Evolutionary conservation across 2,888 invertebrate species (phyloP).

Genomic region (Chromoteleia sp.): DNA sequence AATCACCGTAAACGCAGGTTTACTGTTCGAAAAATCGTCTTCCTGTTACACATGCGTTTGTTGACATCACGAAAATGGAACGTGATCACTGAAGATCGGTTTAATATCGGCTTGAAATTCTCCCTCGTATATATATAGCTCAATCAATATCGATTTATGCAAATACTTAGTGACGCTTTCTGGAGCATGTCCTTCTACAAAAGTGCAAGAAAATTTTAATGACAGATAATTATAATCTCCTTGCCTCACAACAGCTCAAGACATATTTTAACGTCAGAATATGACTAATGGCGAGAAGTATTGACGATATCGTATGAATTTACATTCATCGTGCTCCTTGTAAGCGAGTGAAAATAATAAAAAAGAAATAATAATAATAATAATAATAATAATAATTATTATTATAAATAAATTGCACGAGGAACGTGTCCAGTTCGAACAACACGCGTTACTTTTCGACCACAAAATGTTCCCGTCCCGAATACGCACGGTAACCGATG

Average conservation of each 20-base stretch:
- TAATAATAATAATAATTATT: no score
- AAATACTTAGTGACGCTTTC: slow-evolving; percentile 50
- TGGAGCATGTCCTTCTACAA: slow-evolving; percentile 30
- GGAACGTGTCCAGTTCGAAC: background rate
- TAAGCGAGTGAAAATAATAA: background rate
- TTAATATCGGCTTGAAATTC: slow-evolving; percentile 30
- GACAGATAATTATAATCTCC: slow-evolving; percentile 41
- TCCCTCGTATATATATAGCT: slow-evolving; percentile 35
- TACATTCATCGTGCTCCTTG: slow-evolving; percentile 16
- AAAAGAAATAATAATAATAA: no score
- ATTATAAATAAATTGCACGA: background rate
- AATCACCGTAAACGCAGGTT: background rate
- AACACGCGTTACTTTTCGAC: slow-evolving; percentile 12
- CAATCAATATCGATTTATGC: slow-evolving; percentile 60
- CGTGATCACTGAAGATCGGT: slow-evolving; percentile 27
- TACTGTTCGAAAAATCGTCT: background rate
- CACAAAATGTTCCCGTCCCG: background rate
- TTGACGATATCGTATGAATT: slow-evolving; percentile 13
- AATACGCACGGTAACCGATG: background rate
- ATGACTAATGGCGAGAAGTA: slow-evolving; percentile 31
- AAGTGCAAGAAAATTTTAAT: slow-evolving; percentile 47
- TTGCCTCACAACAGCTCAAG: slow-evolving; percentile 19
- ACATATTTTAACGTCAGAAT: slow-evolving; percentile 34
- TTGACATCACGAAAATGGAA: slow-evolving; percentile 35
- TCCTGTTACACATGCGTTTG: slow-evolving; percentile 6